These are phyloP conservation scores for Catamblyrhynchus diadema DNA, from an alignment of 2,797 vertebrate species.

Conservation along the genomic window DNA sequence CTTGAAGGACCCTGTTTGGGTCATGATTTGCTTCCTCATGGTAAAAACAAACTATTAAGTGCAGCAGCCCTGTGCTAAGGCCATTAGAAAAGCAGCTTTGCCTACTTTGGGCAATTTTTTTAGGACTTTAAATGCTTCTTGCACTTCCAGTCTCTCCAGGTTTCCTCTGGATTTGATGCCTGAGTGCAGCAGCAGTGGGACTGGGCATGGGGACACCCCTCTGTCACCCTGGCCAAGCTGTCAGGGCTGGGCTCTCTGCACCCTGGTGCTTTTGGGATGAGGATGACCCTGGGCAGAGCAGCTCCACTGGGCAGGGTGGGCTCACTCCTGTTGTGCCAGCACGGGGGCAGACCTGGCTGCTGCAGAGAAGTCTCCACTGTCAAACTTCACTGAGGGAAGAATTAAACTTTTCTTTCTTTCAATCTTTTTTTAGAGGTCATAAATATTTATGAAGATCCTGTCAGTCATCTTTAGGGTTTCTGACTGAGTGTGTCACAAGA, in stretches of 20 bases:
- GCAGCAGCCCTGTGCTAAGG: not conserved
- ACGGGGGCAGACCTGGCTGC: not conserved
- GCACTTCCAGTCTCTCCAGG: rapidly evolving
- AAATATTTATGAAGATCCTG: slow-evolving; percentile 67
- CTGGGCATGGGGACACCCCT: not conserved
- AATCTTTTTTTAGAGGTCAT: slow-evolving; percentile 59
- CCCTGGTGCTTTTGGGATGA: rapidly evolving
- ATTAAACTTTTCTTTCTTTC: slow-evolving; percentile 48
- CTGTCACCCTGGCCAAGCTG: rapidly evolving
- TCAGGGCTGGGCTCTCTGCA: not conserved
- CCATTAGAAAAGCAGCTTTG: not conserved
- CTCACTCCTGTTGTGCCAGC: not conserved
- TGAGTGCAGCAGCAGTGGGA: not conserved
- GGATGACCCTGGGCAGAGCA: not conserved
- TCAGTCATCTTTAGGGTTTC: slow-evolving; percentile 68
- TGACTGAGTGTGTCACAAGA: slow-evolving; percentile 67
- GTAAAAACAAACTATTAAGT: not conserved
- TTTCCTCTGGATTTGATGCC: not conserved
- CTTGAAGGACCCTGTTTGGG: not conserved
- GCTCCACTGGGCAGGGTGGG: not conserved
- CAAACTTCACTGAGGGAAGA: slow-evolving; percentile 5
- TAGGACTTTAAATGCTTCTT: not conserved
- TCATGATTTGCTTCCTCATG: not conserved
- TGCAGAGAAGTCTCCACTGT: not conserved
- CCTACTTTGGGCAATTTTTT: not conserved